A percentile compares a stretch with the other conserved stretches of the same genome.
Evolutionary conservation across 2,113 vertebrate species (phyloP).

Genomic region (Microtus montanus): DNA sequence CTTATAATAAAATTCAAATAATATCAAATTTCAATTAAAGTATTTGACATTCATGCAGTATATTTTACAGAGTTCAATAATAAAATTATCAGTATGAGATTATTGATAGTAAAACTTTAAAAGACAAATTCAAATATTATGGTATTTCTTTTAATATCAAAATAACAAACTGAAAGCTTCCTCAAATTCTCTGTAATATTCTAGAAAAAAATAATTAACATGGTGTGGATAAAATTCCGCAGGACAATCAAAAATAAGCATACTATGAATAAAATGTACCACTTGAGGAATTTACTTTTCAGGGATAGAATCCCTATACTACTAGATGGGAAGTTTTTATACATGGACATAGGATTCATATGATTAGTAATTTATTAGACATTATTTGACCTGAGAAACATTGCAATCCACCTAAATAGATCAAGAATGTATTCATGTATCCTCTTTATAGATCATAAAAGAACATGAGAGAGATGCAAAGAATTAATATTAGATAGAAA

Average conservation of each 20-base stretch:
- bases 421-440: not conserved
- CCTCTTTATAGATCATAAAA: not conserved
- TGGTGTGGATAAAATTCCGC: not conserved
- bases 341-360: not conserved
- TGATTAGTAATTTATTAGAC: not conserved
- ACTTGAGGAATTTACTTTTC: not conserved
- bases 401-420: not conserved
- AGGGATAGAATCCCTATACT: not conserved
- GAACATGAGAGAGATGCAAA: not conserved
- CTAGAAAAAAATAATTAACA: not conserved
- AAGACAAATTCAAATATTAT: not conserved
- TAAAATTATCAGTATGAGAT: not conserved
- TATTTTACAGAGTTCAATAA: not conserved
- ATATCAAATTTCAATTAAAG: not conserved
- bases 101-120: not conserved
- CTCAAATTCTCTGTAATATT: not conserved
- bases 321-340: not conserved
- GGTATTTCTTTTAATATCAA: not conserved
- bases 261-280: not conserved
- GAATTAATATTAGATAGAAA: not conserved
- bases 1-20: not conserved
- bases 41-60: not conserved
- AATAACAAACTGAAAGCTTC: not conserved
- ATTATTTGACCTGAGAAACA: not conserved
- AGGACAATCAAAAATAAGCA: not conserved